Percentiles rank a stretch among this genome's conserved stretches.
Evolutionary conservation across 2,888 invertebrate species (phyloP).

Genomic region (Hemicrepidius hirtus): DNA sequence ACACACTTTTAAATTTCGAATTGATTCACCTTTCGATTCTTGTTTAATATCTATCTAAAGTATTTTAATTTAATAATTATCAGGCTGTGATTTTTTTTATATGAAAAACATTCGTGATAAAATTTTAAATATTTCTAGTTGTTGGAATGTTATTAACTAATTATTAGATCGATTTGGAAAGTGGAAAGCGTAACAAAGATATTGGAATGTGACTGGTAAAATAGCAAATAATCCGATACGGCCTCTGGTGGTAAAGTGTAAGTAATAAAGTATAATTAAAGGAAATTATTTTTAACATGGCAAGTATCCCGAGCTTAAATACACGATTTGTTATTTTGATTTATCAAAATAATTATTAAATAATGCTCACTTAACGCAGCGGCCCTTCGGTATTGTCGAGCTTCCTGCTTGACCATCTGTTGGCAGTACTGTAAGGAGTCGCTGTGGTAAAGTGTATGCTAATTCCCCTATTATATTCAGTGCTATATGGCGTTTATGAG

Average conservation of each 20-base stretch:
- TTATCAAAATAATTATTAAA: slow-evolving; percentile 73
- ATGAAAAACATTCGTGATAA: no score
- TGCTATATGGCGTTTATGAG: slow-evolving; percentile 69
- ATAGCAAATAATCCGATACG: slow-evolving; percentile 39
- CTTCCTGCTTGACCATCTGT: slow-evolving; percentile 26
- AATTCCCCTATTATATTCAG: slow-evolving; percentile 73
- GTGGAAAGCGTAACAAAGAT: slow-evolving; percentile 41
- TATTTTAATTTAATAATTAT: no score
- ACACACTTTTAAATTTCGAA: no score
- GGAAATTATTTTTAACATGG: slow-evolving; percentile 71
- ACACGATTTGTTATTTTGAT: slow-evolving; percentile 73
- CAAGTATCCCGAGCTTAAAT: slow-evolving; percentile 68
- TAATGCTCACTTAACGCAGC: slow-evolving; percentile 70
- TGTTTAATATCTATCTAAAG: no score
- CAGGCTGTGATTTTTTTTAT: no score
- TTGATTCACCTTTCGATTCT: no score
- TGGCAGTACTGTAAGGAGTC: slow-evolving; percentile 48
- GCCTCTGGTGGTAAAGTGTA: slow-evolving; percentile 55
- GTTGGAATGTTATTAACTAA: no score
- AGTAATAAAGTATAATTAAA: slow-evolving; percentile 72
- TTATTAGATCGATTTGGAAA: slow-evolving; percentile 8
- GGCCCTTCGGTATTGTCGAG: slow-evolving; percentile 57
- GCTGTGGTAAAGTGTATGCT: slow-evolving; percentile 69
- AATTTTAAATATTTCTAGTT: no score
- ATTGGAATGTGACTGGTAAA: slow-evolving; percentile 37